Evolutionary conservation across 1,140 invertebrate species (phyloP), one percentile per base, ranked within the genome.

Genomic region (Drosophila mayri): DNA sequence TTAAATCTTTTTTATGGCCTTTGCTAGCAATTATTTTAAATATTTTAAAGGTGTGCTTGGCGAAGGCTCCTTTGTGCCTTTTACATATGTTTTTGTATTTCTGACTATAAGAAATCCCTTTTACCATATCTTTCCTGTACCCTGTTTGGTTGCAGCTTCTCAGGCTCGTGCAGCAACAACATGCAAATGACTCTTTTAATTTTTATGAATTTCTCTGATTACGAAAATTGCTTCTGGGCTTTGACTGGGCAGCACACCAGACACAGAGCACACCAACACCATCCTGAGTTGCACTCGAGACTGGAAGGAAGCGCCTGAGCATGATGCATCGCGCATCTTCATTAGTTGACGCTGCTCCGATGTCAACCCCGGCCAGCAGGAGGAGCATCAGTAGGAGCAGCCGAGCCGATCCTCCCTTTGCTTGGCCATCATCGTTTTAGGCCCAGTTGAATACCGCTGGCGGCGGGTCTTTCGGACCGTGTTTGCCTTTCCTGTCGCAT

Each of bases 191-290:
- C 85, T 90, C 85, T 90, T 90, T 90, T 90, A 90, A 90, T 90
- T 90, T 90, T 90, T 90, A 90, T 90, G 86, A 90, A 90, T 90
- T 90, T 90, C 85, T 90, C 85, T 90, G 85, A 90, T 90, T 90
- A 90, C 85, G 85, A 90, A 90, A 90, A 90, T 90, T 90, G 85
- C 85, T 90, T 90, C 85, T 90, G 85, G 85, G 85, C 85, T 90
- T 90, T 90, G 84, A 66, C 67, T 74, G 46, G 59, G 50, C 65
- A 46, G 16, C 59, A 72, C 65, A 25, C 40, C 40, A 44, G 35
- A 16, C 59, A 65, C 58, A 18, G n/a, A 40, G 28, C 47, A 43
- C 44, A 7, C 35, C 35, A 66, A 18, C 20, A 30, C 3, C 60
- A 41, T 18, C 9, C 55, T 8, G 46, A 22, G 54, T 38, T 30